phyloP scores from a whole-genome alignment of 1,140 invertebrate genomes.

The Pseudachorutes palmiensis region DNA sequence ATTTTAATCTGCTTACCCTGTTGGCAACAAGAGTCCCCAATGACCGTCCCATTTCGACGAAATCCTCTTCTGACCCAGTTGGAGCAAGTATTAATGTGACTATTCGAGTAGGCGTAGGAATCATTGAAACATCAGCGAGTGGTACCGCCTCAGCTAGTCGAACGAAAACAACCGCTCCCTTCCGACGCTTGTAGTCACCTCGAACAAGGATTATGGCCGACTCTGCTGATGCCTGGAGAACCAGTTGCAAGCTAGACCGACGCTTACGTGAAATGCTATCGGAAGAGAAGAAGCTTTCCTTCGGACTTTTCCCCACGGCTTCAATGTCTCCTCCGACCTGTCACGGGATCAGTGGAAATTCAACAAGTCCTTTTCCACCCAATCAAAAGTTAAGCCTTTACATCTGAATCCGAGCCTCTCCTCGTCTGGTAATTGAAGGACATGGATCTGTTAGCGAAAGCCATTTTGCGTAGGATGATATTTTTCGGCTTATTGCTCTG shows the following conservation, averaged over 20 bases:
- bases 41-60: constrained; percentile 89
- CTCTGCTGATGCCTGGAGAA: constrained; percentile 52
- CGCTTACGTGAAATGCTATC: constrained; percentile 69
- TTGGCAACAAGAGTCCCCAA: constrained; percentile 94
- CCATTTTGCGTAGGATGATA: constrained; percentile 2
- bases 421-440: neutral
- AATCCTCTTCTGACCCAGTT: constrained; percentile 66
- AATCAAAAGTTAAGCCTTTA: neutral
- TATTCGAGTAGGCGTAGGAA: constrained; percentile 76
- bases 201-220: constrained; percentile 79
- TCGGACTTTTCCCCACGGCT: constrained; percentile 55
- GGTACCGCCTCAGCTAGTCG: constrained; percentile 71
- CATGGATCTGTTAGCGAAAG: neutral
- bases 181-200: constrained; percentile 74
- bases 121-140: constrained; percentile 79
- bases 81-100: constrained; percentile 87
- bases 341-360: too few species aligned
- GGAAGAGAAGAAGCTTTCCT: constrained; percentile 68
- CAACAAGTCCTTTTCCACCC: constrained; percentile 60
- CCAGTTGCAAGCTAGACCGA: neutral
- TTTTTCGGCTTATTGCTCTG: constrained; percentile 5
- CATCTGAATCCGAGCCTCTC: constrained; percentile 1
- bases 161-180: constrained; percentile 85
- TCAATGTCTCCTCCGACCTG: constrained; percentile 49
- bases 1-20: constrained; percentile 45